Evolutionary conservation across 30 jellyfish, hydroid and myxozoan species (phyloP).

Genomic region (Haliclystus octoradiatus): DNA sequence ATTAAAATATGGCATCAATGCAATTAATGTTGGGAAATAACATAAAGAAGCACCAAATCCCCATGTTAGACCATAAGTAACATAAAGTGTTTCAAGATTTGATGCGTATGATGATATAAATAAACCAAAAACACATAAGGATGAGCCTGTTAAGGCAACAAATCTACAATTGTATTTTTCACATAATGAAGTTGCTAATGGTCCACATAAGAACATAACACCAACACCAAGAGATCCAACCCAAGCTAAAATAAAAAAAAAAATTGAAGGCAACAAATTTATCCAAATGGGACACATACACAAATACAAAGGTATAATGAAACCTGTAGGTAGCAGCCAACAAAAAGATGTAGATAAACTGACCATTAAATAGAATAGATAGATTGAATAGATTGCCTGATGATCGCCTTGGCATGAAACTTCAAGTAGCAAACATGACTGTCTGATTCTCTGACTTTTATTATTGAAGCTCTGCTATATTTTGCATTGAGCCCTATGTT

Average conservation of each 20-base stretch:
- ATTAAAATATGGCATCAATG: conserved; percentile 83
- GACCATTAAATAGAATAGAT: too few relatives aligned
- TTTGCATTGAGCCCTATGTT: too few relatives aligned
- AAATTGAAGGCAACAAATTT: neutral
- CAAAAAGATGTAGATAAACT: too few relatives aligned
- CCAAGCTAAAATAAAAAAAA: conserved; percentile 53
- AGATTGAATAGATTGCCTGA: too few relatives aligned
- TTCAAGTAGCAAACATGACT: too few relatives aligned
- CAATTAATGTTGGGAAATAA: conserved; percentile 85
- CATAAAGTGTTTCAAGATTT: conserved; percentile 57
- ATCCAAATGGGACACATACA: neutral
- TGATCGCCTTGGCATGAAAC: too few relatives aligned
- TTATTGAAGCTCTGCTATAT: too few relatives aligned
- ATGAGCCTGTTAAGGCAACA: conserved; percentile 75
- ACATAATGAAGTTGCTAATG: conserved; percentile 81
- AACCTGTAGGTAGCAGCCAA: too few relatives aligned
- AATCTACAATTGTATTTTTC: conserved; percentile 75
- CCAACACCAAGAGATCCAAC: conserved; percentile 94
- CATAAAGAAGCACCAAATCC: conserved; percentile 98
- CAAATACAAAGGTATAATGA: too few relatives aligned
- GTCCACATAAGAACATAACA: conserved; percentile 95
- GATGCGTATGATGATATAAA: conserved; percentile 81
- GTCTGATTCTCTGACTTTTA: too few relatives aligned
- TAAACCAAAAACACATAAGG: conserved; percentile 80
- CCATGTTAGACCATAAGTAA: conserved; percentile 96